phyloP scores from a whole-genome alignment of 2,113 vertebrate species.

The Hypanus sabinus region DNA sequence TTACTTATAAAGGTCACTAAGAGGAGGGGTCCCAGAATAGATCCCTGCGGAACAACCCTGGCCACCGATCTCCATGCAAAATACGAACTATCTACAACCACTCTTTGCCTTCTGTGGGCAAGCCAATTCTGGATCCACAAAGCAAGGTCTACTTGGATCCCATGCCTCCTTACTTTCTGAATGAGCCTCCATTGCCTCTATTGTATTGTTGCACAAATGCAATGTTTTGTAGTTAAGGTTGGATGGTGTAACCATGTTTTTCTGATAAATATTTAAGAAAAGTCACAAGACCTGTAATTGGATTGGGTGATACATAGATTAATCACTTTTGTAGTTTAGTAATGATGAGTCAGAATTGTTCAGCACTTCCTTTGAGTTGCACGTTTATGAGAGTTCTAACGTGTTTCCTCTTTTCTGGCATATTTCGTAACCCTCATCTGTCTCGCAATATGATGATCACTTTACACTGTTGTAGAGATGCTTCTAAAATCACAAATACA shows the following conservation, averaged over 20 bases:
- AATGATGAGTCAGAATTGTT: neutral
- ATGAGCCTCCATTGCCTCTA: too few species aligned
- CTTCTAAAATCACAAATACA: neutral
- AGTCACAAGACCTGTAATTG: neutral
- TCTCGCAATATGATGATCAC: neutral
- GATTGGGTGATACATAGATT: neutral
- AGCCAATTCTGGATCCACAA: too few species aligned
- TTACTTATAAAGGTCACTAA: too few species aligned
- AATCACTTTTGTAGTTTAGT: constrained; percentile 22
- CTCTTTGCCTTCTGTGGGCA: too few species aligned
- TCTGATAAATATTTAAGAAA: neutral
- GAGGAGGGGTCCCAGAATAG: too few species aligned
- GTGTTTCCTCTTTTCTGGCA: neutral
- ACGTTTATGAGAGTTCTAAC: neutral
- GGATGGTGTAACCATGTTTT: constrained; percentile 4
- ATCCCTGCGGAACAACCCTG: too few species aligned
- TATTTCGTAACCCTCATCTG: neutral
- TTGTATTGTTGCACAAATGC: neutral
- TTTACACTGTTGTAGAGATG: neutral
- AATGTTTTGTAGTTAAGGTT: neutral
- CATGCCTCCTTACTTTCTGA: too few species aligned
- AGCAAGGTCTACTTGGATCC: too few species aligned
- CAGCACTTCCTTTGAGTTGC: neutral
- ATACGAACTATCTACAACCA: too few species aligned
- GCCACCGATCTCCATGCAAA: too few species aligned